These are phyloP conservation scores for Drosophila azteca DNA, from an alignment of 1,140 invertebrate species.

Conservation along the genomic window DNA sequence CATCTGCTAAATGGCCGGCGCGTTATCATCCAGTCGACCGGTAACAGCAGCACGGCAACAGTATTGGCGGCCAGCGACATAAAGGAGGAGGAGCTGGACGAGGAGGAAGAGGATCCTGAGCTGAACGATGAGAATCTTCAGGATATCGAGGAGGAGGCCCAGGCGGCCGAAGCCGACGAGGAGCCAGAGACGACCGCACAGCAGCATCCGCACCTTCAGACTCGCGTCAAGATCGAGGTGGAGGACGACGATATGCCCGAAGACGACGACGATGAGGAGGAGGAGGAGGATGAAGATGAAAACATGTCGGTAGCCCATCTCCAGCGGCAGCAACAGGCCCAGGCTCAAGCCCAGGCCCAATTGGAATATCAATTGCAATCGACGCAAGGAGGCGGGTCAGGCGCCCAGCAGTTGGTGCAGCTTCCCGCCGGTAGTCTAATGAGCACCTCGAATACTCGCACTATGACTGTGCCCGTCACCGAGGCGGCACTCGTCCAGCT, in stretches of 20 bases:
- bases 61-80: slow-evolving; percentile 56
- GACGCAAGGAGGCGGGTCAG: slow-evolving; percentile 16
- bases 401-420: slow-evolving; percentile 64
- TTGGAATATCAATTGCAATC: slow-evolving; percentile 50
- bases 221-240: slow-evolving; percentile 70
- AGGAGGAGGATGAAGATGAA: slow-evolving; percentile 58
- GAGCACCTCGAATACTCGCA: slow-evolving; percentile 68
- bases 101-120: slow-evolving; percentile 77
- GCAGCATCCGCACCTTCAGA: slow-evolving; percentile 25
- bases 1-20: slow-evolving; percentile 73
- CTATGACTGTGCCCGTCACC: slow-evolving; percentile 72
- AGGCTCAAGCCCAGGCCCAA: slow-evolving; percentile 5
- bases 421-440: slow-evolving; percentile 75
- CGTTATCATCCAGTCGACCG: slow-evolving; percentile 75
- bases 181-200: slow-evolving; percentile 61
- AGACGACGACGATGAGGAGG: slow-evolving; percentile 60
- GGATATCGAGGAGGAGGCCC: slow-evolving; percentile 80
- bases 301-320: slow-evolving; percentile 16
- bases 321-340: slow-evolving; percentile 20
- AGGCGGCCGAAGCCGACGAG: slow-evolving; percentile 78
- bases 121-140: slow-evolving; percentile 79
- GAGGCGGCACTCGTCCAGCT: slow-evolving; percentile 72
- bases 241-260: slow-evolving; percentile 65
- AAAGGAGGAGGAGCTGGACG: slow-evolving; percentile 59
- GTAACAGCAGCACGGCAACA: slow-evolving; percentile 22